Evolutionary conservation across 2,113 vertebrate species (phyloP).

Genomic region (Tetrao urogallus): DNA sequence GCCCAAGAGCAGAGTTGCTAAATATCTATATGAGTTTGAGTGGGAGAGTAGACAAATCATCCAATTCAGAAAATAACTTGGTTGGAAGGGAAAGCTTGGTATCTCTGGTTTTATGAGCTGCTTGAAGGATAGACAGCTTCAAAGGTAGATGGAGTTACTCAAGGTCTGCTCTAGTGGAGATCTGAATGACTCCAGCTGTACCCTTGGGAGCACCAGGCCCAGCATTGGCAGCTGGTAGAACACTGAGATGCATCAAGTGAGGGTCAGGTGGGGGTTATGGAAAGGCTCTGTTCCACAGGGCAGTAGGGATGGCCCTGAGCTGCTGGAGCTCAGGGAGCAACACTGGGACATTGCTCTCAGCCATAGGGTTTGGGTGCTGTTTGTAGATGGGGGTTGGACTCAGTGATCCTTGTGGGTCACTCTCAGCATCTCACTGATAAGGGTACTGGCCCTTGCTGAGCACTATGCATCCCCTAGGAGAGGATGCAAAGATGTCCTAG

Average conservation of each 20-base stretch:
- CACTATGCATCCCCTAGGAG: neutral
- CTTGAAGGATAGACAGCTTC: neutral
- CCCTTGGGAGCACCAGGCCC: neutral
- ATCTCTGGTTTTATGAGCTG: neutral
- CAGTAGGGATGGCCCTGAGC: no score
- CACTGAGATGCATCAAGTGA: no score
- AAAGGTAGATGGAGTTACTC: neutral
- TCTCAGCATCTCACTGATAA: neutral
- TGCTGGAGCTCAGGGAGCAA: no score
- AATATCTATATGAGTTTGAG: neutral
- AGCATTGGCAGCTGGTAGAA: no score
- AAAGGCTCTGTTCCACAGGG: no score
- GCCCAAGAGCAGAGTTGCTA: neutral
- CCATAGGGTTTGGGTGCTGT: no score
- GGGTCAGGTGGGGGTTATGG: neutral
- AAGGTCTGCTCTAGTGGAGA: neutral
- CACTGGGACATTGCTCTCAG: no score
- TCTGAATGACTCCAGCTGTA: neutral
- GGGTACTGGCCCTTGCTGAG: neutral
- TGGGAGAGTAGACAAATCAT: neutral
- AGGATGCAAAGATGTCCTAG: no score
- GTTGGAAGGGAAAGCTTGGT: neutral
- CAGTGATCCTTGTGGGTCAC: no score
- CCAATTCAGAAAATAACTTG: neutral
- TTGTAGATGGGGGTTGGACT: no score